These are phyloP conservation scores for Monopterus albus DNA, from an alignment of 2,113 vertebrate species.

Conservation along the genomic window DNA sequence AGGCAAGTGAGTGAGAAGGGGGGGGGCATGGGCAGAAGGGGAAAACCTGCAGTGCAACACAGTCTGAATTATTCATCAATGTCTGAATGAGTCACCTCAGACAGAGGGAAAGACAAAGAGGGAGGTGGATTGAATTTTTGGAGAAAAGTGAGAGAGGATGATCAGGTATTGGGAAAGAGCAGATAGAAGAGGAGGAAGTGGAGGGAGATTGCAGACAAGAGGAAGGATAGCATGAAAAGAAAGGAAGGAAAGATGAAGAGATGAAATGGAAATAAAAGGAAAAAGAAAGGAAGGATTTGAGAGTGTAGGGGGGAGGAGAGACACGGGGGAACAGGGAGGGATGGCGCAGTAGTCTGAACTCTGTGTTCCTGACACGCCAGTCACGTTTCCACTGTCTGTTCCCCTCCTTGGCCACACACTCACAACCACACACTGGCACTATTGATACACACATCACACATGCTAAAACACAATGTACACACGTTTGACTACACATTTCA, in stretches of 20 bases:
- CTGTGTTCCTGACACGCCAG: conserved; percentile 65
- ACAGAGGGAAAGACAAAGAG: conserved; percentile 52
- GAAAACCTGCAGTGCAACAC: conserved; percentile 83
- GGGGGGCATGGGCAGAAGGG: conserved; percentile 62
- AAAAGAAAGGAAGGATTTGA: neutral
- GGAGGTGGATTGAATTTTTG: neutral
- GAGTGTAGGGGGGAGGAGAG: conserved; percentile 16
- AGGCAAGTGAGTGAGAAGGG: conserved; percentile 25
- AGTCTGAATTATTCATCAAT: conserved; percentile 85
- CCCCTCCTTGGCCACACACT: conserved; percentile 20
- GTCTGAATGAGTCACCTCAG: conserved; percentile 67
- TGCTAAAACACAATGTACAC: conserved; percentile 19
- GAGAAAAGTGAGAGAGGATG: conserved; percentile 2
- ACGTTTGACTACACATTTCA: conserved; percentile 6
- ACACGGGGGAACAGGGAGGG: conserved; percentile 33
- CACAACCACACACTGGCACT: conserved; percentile 11
- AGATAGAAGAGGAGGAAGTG: neutral
- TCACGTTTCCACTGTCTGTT: conserved; percentile 75
- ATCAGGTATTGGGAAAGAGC: neutral
- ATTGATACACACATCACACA: neutral
- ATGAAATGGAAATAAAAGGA: neutral
- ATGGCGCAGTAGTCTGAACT: conserved; percentile 69
- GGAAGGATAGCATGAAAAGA: neutral
- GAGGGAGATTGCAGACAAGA: neutral
- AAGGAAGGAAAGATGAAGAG: neutral